Percentiles rank a stretch among this genome's conserved stretches.
phyloP scores from a whole-genome alignment of 2,888 invertebrate genomes.

The Drosophila incognita region DNA sequence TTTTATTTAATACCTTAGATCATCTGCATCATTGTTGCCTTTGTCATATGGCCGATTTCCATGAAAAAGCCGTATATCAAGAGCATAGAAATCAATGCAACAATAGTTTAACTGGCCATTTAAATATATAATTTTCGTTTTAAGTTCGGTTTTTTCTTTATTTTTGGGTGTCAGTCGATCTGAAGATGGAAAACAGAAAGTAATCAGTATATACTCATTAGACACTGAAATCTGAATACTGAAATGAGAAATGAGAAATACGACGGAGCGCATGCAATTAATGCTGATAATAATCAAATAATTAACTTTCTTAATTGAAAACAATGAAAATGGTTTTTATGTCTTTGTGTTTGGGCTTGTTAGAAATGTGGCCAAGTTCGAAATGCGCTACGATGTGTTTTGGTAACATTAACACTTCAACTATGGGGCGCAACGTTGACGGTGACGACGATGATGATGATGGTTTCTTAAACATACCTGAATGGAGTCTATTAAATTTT shows the following conservation, averaged over 20 bases:
- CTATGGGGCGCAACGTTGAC: constrained; percentile 15
- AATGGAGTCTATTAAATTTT: constrained; percentile 67
- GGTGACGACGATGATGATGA: constrained; percentile 12
- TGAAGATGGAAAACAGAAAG: constrained; percentile 36
- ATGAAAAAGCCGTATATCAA: constrained; percentile 52
- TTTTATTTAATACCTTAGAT: neutral
- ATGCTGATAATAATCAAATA: constrained; percentile 83
- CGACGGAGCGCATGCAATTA: constrained; percentile 71
- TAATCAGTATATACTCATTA: constrained; percentile 63
- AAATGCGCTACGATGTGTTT: constrained; percentile 60
- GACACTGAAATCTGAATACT: constrained; percentile 38
- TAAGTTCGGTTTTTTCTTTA: constrained; percentile 4
- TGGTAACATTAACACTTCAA: constrained; percentile 77
- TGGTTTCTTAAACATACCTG: constrained; percentile 41
- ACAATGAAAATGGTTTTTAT: constrained; percentile 80
- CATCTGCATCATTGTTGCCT: neutral
- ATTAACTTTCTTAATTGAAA: constrained; percentile 84
- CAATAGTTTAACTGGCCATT: constrained; percentile 40
- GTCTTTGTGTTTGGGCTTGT: constrained; percentile 25
- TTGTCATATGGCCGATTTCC: constrained; percentile 30
- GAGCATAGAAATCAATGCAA: constrained; percentile 48
- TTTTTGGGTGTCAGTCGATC: constrained; percentile 17
- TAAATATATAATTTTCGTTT: constrained; percentile 49
- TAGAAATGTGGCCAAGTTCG: constrained; percentile 6
- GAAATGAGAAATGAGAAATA: constrained; percentile 31